Evolutionary conservation across 37 sponge, comb jelly and placozoan species (phyloP), one percentile per base, ranked within the genome.

Genomic region (Chondrilla cf. caribensis): DNA sequence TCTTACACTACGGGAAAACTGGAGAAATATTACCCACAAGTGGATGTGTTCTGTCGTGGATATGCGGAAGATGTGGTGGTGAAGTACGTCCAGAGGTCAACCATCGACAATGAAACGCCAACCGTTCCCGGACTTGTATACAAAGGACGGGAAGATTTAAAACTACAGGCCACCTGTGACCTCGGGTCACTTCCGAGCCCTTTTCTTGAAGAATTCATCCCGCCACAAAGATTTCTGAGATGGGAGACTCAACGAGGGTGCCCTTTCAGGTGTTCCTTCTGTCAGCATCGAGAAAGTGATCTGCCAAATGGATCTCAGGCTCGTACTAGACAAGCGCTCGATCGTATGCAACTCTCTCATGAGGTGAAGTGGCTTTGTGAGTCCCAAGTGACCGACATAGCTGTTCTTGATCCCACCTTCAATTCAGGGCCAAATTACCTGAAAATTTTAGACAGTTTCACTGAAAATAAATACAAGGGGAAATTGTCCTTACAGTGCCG

Each of bases 361-460:
- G 68, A 67, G 4, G 68, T 29, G 1, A 17, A 67, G 68, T 67
- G 68, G 68, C 29, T 67, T 0, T 67, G 68, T 26, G 7, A 29
- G 26, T 67, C 68, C 1, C 17, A 33, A 6, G 35, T 67, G 15
- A 17, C 17, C 1, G 78, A 77, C 6, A 25, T 77, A 3, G 78
- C 78, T 55, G 78, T 77, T 35, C 39, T n/a, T 24, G 83, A 82
- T 70, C 83, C 83, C 2, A 82, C 83, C 28, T 82, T 82, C 39
- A 82, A 82, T 38, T 40, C 83, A 25, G 83, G 83, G 35, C 47
- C 47, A 42, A 42, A 70, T n/a, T 82, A 82, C 41, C 32, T 82
- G 33, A 22, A 8, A 28, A 26, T 82, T 71, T 3, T 82, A 31
- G 72, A 82, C 32, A 44, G 43, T 42, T 70, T 82, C 5, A 38